These are phyloP conservation scores for Bothrops jararaca DNA, from an alignment of 2,113 vertebrate genomes.

Conservation along the genomic window DNA sequence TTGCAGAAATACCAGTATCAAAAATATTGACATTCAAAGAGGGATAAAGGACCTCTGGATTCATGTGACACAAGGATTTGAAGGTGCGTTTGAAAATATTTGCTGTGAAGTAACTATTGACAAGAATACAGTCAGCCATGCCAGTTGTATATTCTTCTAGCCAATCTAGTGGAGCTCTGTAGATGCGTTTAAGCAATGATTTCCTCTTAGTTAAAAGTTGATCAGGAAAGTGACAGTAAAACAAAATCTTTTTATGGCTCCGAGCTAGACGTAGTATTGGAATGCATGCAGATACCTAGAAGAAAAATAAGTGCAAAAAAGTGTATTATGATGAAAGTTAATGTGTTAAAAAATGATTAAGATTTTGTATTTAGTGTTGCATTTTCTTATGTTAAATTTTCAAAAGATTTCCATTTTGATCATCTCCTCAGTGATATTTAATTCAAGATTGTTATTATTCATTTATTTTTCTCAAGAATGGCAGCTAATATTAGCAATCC, in stretches of 20 bases:
- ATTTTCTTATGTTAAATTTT: not conserved
- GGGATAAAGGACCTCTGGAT: conserved; percentile 88
- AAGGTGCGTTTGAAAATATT: conserved; percentile 87
- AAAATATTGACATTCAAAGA: conserved; percentile 85
- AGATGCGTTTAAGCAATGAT: conserved; percentile 81
- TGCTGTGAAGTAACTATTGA: conserved; percentile 93
- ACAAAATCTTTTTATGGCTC: conserved; percentile 87
- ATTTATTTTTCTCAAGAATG: not conserved
- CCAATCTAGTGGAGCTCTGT: conserved; percentile 88
- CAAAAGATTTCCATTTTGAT: not conserved
- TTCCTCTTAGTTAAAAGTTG: conserved; percentile 86
- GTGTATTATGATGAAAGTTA: not conserved
- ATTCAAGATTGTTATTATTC: not conserved
- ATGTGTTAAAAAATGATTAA: accelerated
- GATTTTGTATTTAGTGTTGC: not conserved
- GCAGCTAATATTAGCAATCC: not conserved
- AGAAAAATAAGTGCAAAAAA: not conserved
- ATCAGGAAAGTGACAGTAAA: conserved; percentile 98
- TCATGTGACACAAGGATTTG: conserved; percentile 74
- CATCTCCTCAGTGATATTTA: not conserved
- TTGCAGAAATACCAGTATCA: conserved; percentile 69
- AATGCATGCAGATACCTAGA: conserved; percentile 93
- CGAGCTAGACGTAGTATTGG: conserved; percentile 86
- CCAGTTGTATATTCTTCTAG: conserved; percentile 92
- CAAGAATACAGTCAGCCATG: conserved; percentile 92